Evolutionary conservation across 2,888 invertebrate genomes (phyloP).

Genomic region (Caenorhabditis macrosperma): DNA sequence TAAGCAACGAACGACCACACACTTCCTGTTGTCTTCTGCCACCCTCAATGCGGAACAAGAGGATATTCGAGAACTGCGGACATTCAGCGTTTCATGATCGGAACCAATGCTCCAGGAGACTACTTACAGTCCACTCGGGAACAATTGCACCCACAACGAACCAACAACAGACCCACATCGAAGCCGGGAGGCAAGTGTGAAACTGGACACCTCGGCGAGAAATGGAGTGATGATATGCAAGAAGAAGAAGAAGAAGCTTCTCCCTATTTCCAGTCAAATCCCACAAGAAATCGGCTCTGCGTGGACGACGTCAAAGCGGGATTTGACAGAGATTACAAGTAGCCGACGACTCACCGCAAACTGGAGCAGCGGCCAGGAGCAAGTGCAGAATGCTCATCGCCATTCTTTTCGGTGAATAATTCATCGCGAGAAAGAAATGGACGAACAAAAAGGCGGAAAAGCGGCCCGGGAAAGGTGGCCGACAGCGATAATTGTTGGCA

Average conservation of each 20-base stretch:
- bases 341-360: slow-evolving; percentile 7
- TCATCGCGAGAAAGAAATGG: slow-evolving; percentile 34
- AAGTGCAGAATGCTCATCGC: slow-evolving; percentile 52
- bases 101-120: too few relatives aligned
- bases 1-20: background rate
- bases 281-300: background rate
- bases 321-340: slow-evolving; percentile 37
- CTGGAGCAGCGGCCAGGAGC: slow-evolving; percentile 9
- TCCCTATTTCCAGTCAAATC: slow-evolving; percentile 14
- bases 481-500: slow-evolving; percentile 32
- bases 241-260: too few relatives aligned
- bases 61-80: background rate
- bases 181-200: slow-evolving; percentile 32
- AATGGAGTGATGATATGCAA: slow-evolving; percentile 21
- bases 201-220: slow-evolving; percentile 33
- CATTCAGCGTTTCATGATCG: background rate
- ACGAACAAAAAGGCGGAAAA: slow-evolving; percentile 47
- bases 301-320: slow-evolving; percentile 37
- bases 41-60: background rate
- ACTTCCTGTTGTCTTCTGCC: slow-evolving; percentile 1
- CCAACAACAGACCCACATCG: background rate
- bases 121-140: background rate
- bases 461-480: background rate
- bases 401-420: slow-evolving; percentile 51
- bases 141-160: slow-evolving; percentile 3